Conservation (phyloP, 2,888 invertebrate genomes). For the Dolomedes plantarius region DNA sequence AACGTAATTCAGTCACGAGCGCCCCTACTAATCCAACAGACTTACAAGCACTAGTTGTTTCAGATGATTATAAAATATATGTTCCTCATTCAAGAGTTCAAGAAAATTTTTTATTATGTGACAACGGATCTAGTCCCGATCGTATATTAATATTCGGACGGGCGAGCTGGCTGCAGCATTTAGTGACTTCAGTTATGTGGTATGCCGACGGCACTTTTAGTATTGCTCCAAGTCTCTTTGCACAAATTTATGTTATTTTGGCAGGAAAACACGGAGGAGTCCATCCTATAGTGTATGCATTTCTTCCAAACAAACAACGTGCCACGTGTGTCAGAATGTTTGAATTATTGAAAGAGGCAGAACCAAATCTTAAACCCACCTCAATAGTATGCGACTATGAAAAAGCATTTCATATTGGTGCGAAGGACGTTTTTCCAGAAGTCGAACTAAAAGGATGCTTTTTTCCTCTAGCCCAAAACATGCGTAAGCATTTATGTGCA, state of each 20-base stretch:
- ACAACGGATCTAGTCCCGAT: neutral
- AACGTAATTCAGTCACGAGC: neutral
- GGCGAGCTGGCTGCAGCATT: constrained; percentile 8
- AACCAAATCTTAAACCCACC: constrained; percentile 10
- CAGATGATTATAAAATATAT: neutral
- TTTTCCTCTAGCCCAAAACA: constrained; percentile 18
- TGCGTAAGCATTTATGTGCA: neutral
- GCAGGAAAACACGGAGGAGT: constrained; percentile 17
- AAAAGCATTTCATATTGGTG: neutral
- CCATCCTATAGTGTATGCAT: constrained; percentile 12
- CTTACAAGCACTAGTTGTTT: neutral
- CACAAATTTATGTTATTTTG: constrained; percentile 23
- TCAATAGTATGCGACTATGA: neutral
- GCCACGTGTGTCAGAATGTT: neutral
- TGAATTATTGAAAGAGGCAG: neutral
- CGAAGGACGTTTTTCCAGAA: constrained; percentile 4
- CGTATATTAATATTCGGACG: neutral
- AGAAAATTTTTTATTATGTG: neutral
- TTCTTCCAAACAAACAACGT: constrained; percentile 12
- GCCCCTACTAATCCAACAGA: neutral
- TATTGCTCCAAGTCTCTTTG: constrained; percentile 5
- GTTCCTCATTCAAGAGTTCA: neutral
- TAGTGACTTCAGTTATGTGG: neutral
- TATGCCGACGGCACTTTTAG: constrained; percentile 40
- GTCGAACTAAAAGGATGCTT: constrained; percentile 14